Evolutionary conservation across 2,113 vertebrate genomes (phyloP).

Genomic region (Gallinago media): DNA sequence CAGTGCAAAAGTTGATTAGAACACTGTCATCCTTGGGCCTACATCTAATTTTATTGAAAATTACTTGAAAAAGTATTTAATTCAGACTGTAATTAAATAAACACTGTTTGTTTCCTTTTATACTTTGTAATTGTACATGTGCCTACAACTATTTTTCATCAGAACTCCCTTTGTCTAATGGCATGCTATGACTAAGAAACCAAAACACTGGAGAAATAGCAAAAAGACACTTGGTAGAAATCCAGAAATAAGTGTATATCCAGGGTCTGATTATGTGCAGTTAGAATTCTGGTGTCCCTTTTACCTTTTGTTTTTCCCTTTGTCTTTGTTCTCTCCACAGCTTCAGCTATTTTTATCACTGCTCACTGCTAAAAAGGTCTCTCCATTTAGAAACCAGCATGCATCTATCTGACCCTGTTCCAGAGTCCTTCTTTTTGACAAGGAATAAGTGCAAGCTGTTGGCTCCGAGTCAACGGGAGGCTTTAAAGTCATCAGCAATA

Average conservation of each 20-base stretch:
- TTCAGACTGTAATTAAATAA: neutral
- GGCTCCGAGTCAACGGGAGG: neutral
- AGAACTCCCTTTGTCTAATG: neutral
- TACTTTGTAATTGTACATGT: neutral
- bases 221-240: neutral
- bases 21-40: neutral
- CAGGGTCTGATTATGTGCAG: neutral
- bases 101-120: neutral
- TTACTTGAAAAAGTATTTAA: neutral
- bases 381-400: neutral
- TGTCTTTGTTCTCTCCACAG: neutral
- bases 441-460: neutral
- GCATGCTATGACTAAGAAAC: neutral
- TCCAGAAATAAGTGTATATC: neutral
- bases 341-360: neutral
- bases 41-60: neutral
- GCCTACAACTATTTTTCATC: neutral
- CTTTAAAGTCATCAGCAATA: neutral
- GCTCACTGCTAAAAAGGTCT: neutral
- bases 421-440: neutral
- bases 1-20: neutral
- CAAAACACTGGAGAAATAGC: neutral
- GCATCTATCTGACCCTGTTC: neutral
- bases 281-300: neutral
- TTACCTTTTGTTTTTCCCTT: neutral